Conservation (phyloP, 1,140 invertebrate genomes). For the Drosophila nigromelanica region DNA sequence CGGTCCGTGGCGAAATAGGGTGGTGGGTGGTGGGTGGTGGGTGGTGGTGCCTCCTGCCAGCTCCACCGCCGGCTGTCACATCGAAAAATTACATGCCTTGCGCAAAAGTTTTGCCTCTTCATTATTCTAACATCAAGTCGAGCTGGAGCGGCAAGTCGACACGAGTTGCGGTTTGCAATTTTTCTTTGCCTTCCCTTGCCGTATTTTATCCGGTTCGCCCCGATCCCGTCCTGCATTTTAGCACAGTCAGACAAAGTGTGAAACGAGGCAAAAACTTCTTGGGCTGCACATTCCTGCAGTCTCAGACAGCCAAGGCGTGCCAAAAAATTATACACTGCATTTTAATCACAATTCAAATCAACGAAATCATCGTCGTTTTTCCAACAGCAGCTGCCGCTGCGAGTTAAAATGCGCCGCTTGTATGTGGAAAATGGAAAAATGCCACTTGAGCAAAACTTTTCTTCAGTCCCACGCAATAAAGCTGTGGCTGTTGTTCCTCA, state of each 20-base stretch:
- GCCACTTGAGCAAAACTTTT: conserved; percentile 51
- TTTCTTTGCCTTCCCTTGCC: conserved; percentile 62
- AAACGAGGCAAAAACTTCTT: conserved; percentile 67
- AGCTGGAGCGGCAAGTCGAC: conserved; percentile 57
- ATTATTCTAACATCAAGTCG: conserved; percentile 82
- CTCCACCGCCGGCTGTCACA: conserved; percentile 71
- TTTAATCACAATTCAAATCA: conserved; percentile 83
- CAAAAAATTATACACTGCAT: conserved; percentile 80
- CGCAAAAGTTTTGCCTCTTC: conserved; percentile 82
- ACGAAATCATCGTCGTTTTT: conserved; percentile 79
- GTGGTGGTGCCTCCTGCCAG: not conserved
- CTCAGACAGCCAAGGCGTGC: conserved; percentile 27
- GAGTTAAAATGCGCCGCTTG: conserved; percentile 38
- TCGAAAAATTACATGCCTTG: conserved; percentile 83
- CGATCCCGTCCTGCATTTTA: conserved; percentile 40
- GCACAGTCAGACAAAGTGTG: conserved; percentile 71
- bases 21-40: not conserved
- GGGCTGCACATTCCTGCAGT: conserved; percentile 62
- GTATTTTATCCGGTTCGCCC: not conserved
- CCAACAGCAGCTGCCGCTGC: conserved; percentile 56
- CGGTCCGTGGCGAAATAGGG: conserved; percentile 14
- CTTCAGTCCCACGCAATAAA: conserved; percentile 9
- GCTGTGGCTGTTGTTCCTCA: conserved; percentile 41
- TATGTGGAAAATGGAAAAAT: conserved; percentile 46
- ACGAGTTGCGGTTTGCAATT: conserved; percentile 81